Base-by-base conservation (phyloP, 1,140 invertebrate genomes). In the Drosophila kikkawai region DNA sequence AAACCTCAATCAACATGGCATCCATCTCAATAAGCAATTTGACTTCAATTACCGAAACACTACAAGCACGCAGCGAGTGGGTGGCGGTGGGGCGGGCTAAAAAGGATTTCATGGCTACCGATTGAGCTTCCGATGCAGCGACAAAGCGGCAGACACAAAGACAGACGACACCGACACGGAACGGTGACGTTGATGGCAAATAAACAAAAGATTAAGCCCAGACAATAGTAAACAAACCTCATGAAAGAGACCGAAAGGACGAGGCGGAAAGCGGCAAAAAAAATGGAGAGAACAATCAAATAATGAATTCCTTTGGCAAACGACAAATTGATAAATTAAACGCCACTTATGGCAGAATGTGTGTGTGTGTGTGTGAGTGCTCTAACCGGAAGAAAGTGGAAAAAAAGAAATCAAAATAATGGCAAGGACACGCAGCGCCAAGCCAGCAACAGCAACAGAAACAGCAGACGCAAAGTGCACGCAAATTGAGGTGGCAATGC, bases 251-350 rank as follows among this genome's bases (percentile, higher is more conserved):
- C 29, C 22, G 29, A 36, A 9, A 39, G 19, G 42, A 58, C 48
- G 13, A 36, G 36, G 56, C 22, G 29, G 50, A 44, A 56, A 41
- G 64, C 64, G 32, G 29, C 17, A 36, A 22, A 56, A 44, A 47
- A 53, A 58, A 41, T 36, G 42, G 63, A 17, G 51, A 42, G 22
- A 63, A 79, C 53, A 70, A 79, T 67, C 68, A 80, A 87, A 87
- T 83, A 90, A 88, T 90, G 75, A 90, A 90, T 90, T 91, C 85
- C 79, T 80, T 85, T 90, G 81, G 82, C 81, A 90, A 85, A 85
- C 85, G 68, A 57, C 82, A 88, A 90, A 90, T 90, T 90, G 85
- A 91, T 90, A 90, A 90, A 90, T 90, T 90, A 90, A 90, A 90
- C 79, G 85, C 79, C 86, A 90, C 85, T 90, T 90, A 90, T 56